phyloP scores from a whole-genome alignment of 2,113 vertebrate species.

The Austrofundulus limnaeus region DNA sequence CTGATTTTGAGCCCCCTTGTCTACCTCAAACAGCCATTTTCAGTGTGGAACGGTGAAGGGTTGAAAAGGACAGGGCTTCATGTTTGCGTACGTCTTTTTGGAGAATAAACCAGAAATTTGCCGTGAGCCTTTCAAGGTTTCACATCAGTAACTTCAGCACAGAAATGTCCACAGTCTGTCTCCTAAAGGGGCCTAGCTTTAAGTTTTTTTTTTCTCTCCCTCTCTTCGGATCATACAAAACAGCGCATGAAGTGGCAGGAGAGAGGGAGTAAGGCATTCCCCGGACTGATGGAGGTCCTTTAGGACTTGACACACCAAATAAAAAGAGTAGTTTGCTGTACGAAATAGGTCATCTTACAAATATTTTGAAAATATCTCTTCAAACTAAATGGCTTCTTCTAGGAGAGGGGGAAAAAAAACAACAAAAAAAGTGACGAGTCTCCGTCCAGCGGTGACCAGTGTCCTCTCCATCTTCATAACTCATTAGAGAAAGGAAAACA shows the following conservation, averaged over 20 bases:
- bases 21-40: slow-evolving; percentile 16
- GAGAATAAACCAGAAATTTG: slow-evolving; percentile 59
- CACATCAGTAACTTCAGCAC: slow-evolving; percentile 57
- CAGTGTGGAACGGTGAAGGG: slow-evolving; percentile 51
- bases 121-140: slow-evolving; percentile 55
- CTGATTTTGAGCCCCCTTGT: slow-evolving; percentile 7
- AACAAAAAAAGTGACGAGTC: slow-evolving; percentile 43
- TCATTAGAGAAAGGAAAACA: slow-evolving; percentile 60
- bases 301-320: slow-evolving; percentile 70
- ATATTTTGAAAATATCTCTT: slow-evolving; percentile 80
- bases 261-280: slow-evolving; percentile 79
- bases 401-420: slow-evolving; percentile 40
- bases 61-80: slow-evolving; percentile 39
- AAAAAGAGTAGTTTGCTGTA: slow-evolving; percentile 74
- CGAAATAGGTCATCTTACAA: slow-evolving; percentile 80
- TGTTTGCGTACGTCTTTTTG: slow-evolving; percentile 9
- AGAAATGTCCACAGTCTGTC: slow-evolving; percentile 56
- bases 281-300: slow-evolving; percentile 74
- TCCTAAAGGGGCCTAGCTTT: slow-evolving; percentile 40
- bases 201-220: slow-evolving; percentile 22
- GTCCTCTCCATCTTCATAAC: slow-evolving; percentile 67
- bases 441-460: slow-evolving; percentile 75
- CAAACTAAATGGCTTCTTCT: slow-evolving; percentile 78
- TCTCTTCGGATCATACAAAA: slow-evolving; percentile 35
- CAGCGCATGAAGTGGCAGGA: slow-evolving; percentile 52